These are phyloP conservation scores for Acrossocheilus fasciatus DNA, from an alignment of 2,797 vertebrate genomes.

Conservation along the genomic window DNA sequence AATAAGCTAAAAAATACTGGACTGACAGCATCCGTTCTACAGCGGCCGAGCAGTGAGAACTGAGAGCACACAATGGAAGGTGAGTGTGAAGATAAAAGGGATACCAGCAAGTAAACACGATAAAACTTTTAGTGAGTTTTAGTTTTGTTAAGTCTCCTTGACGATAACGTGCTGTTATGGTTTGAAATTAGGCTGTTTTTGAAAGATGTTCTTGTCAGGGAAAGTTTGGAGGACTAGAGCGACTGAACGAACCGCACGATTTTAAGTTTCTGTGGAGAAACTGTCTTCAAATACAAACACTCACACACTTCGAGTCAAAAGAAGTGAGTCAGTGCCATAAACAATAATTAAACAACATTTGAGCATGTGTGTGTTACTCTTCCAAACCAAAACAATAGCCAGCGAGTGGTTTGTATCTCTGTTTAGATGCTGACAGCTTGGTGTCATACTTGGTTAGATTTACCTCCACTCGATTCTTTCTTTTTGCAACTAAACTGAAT, in stretches of 20 bases:
- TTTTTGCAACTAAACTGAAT: slow-evolving; percentile 50
- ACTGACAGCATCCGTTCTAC: slow-evolving; percentile 32
- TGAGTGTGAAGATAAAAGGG: slow-evolving; percentile 16
- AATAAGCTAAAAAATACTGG: slow-evolving; percentile 7
- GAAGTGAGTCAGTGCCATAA: neutral
- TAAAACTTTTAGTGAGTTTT: slow-evolving; percentile 37
- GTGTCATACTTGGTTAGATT: neutral
- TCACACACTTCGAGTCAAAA: neutral
- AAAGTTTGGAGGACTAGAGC: slow-evolving; percentile 15
- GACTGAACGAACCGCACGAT: accelerated
- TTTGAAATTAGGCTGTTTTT: slow-evolving; percentile 20
- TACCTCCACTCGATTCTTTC: slow-evolving; percentile 27
- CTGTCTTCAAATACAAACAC: neutral
- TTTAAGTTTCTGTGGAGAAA: neutral
- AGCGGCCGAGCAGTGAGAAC: slow-evolving; percentile 1
- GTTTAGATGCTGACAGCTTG: neutral
- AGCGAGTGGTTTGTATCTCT: neutral
- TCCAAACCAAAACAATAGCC: neutral
- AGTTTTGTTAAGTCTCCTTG: slow-evolving; percentile 8
- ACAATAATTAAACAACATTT: neutral
- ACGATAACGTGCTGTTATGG: neutral
- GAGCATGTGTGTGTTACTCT: neutral
- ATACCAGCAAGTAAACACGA: neutral
- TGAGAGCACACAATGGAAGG: slow-evolving; percentile 8
- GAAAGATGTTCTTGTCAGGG: slow-evolving; percentile 23